Evolutionary conservation across 2,113 vertebrate species (phyloP), one percentile per base, ranked within the genome.

Genomic region (Dolichallabes microphthalmus): DNA sequence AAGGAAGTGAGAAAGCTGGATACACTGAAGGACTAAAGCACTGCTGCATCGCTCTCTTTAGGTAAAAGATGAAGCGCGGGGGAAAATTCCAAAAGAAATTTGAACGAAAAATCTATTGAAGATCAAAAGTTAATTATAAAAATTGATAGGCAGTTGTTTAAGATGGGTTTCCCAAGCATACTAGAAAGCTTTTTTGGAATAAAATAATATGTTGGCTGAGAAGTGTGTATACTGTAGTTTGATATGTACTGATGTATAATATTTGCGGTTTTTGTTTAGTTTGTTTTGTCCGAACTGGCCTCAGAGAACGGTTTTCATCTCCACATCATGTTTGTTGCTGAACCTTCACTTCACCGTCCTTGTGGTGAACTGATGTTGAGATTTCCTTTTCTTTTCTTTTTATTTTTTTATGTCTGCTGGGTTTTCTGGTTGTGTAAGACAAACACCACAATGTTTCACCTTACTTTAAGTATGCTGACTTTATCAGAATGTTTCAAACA

Each of bases 391-490:
- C 10, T 50, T 50, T 71, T 11, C 9, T 82, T 2, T 39, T 39
- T 45, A 45, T 45, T 64, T 61, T 22, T 35, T 30, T 32, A 20
- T 64, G 12, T 35, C 39, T 61, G 13, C 35, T 83, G 71, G 25
- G 52, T 60, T 45, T 73, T 30, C 80, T 68, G 27, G 1, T 27
- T 39, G 75, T 60, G 52, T 27, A 45, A 80, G 22, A 85, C 79
- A 85, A 64, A 45, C 77, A 80, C 45, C 53, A 61, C 63, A 68
- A 20, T 39, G 35, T 78, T 84, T 68, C 64, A 75, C 61, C 45
- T 64, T 68, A 66, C 76, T 84, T 84, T 78, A 84, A 84, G 55
- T 84, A 74, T 25, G 71, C 83, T 78, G 83, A 84, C 83, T 52
- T 66, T 66, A 84, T 66, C 58, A 61, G 58, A 78, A 77, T 25